Conservation (phyloP, 2,888 invertebrate species). For the Drepana falcataria region DNA sequence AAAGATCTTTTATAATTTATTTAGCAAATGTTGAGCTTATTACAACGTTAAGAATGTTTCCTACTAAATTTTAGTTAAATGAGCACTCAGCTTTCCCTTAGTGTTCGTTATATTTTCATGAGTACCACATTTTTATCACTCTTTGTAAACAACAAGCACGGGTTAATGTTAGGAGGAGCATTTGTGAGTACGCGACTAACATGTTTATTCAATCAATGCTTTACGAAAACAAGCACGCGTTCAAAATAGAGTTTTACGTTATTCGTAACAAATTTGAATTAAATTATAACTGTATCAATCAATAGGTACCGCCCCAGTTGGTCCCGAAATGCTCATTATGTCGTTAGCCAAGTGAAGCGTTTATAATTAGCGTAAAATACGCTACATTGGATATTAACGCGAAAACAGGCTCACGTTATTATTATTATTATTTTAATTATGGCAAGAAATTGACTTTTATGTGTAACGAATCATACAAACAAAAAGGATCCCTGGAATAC, state of each 20-base stretch:
- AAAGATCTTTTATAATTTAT: too few relatives aligned
- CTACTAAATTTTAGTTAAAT: too few relatives aligned
- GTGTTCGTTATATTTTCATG: not conserved
- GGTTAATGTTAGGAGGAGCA: not conserved
- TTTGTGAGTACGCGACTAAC: not conserved
- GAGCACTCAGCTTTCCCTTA: not conserved
- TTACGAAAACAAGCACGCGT: not conserved
- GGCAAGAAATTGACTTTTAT: constrained; percentile 11
- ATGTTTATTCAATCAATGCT: not conserved
- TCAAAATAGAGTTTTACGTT: not conserved
- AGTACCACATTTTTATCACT: not conserved
- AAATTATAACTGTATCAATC: constrained; percentile 7
- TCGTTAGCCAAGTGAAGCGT: constrained; percentile 38
- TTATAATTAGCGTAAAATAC: constrained; percentile 46
- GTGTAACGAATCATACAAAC: not conserved
- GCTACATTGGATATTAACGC: constrained; percentile 37
- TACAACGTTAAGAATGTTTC: too few relatives aligned
- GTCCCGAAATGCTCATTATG: constrained; percentile 31
- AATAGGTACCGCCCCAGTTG: constrained; percentile 13
- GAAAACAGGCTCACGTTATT: constrained; percentile 30
- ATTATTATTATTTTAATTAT: constrained; percentile 21
- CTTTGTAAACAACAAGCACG: not conserved
- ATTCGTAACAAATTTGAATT: constrained; percentile 7
- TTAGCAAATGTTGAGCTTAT: too few relatives aligned
- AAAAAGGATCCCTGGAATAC: not conserved